phyloP scores from a whole-genome alignment of 2,797 vertebrate species.

The Sebastes iracundus region DNA sequence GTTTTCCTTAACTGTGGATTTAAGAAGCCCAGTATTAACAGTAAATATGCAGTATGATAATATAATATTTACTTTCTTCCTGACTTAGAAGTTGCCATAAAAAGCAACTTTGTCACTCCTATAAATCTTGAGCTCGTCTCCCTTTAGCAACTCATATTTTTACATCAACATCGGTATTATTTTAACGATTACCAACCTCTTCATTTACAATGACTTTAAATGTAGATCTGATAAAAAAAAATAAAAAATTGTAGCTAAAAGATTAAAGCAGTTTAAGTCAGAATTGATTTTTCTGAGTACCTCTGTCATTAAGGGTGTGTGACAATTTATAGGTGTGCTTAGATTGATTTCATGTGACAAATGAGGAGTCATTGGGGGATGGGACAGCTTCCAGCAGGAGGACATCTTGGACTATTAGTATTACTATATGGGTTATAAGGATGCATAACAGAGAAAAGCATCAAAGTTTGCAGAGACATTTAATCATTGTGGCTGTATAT shows the following conservation, averaged over 20 bases:
- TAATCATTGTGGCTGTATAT: background rate
- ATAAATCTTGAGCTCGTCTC: background rate
- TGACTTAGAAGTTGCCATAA: background rate
- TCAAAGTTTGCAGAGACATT: background rate
- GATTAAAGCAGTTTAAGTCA: background rate
- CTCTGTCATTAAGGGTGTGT: background rate
- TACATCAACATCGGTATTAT: background rate
- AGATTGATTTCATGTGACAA: slow-evolving; percentile 2
- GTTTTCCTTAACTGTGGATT: slow-evolving; percentile 1
- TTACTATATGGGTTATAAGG: background rate
- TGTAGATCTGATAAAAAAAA: background rate
- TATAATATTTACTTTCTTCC: background rate
- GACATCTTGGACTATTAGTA: background rate
- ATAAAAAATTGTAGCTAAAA: background rate
- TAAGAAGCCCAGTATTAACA: background rate
- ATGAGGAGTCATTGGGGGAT: background rate
- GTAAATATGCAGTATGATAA: background rate
- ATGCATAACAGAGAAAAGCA: background rate
- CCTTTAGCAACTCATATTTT: background rate
- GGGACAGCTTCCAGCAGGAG: background rate
- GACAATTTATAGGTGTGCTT: background rate
- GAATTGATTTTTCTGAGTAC: background rate
- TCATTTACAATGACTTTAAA: background rate
- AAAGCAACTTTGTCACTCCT: background rate
- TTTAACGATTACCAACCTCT: background rate